Conservation (phyloP, 2,888 invertebrate genomes). For the Panopea generosa region DNA sequence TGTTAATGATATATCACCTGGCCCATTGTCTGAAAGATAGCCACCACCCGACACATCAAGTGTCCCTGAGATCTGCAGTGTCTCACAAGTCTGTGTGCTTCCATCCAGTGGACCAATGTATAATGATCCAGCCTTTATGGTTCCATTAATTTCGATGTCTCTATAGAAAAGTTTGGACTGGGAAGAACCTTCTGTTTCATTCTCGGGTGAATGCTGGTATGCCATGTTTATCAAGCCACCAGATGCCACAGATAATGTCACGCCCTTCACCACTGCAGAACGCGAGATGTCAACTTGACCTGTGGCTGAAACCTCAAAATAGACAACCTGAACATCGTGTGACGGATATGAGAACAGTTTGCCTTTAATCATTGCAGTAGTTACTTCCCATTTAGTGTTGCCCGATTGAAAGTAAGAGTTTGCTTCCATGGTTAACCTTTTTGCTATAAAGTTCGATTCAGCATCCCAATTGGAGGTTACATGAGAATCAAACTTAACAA, state of each 20-base stretch:
- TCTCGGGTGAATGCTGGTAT: constrained; percentile 53
- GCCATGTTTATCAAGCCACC: constrained; percentile 56
- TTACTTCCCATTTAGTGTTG: constrained; percentile 52
- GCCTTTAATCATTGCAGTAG: constrained; percentile 39
- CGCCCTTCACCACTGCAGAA: constrained; percentile 40
- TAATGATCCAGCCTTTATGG: constrained; percentile 66
- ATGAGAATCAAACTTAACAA: constrained; percentile 53
- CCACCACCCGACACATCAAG: constrained; percentile 69
- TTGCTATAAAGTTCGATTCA: constrained; percentile 47
- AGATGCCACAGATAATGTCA: constrained; percentile 28
- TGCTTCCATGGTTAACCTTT: constrained; percentile 29
- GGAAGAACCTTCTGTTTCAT: constrained; percentile 36
- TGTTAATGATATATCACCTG: constrained; percentile 52
- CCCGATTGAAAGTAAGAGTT: constrained; percentile 54
- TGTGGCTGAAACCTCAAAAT: constrained; percentile 29
- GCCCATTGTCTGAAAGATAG: constrained; percentile 63
- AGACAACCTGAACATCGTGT: constrained; percentile 37
- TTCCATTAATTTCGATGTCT: constrained; percentile 60
- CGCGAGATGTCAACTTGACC: constrained; percentile 53
- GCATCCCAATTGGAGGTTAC: constrained; percentile 34
- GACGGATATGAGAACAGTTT: constrained; percentile 44
- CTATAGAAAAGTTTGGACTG: constrained; percentile 46
- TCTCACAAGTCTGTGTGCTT: constrained; percentile 35
- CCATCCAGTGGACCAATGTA: constrained; percentile 29
- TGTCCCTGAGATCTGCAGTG: constrained; percentile 46